Conservation (phyloP, 2,113 vertebrate species). For the Chelonoidis abingdonii region DNA sequence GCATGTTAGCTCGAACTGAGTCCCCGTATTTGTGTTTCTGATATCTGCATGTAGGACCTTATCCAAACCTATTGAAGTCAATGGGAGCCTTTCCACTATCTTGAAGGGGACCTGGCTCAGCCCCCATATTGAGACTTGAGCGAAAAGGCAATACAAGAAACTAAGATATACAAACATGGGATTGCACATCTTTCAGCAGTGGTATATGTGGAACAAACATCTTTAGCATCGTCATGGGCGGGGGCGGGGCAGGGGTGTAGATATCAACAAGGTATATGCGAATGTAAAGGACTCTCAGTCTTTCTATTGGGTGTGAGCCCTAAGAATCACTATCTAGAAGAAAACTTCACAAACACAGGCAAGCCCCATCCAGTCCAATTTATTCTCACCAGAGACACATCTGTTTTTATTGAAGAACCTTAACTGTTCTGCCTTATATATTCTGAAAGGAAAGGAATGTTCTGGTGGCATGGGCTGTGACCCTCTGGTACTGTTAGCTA, state of each 20-base stretch:
- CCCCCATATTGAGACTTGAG: not conserved
- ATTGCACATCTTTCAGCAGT: rapidly evolving
- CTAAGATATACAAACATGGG: rapidly evolving
- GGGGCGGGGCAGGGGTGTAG: too few species aligned
- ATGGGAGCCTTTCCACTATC: not conserved
- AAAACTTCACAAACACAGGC: not conserved
- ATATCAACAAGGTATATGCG: too few species aligned
- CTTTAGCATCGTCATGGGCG: too few species aligned
- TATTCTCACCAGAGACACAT: not conserved
- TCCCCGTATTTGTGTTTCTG: not conserved
- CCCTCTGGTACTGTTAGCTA: not conserved
- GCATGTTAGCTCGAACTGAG: not conserved
- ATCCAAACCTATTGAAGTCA: not conserved
- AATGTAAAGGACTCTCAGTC: not conserved
- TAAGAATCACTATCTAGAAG: not conserved
- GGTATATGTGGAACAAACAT: not conserved
- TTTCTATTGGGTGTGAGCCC: not conserved
- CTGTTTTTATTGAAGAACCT: not conserved
- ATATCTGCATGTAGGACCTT: not conserved
- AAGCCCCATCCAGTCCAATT: not conserved
- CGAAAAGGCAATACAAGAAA: rapidly evolving
- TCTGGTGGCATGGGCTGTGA: not conserved
- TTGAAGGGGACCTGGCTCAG: not conserved
- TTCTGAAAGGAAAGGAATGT: not conserved
- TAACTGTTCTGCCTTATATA: not conserved